These are phyloP conservation scores for Chromoteleia sp. DNA, from an alignment of 2,888 invertebrate species.

Conservation along the genomic window DNA sequence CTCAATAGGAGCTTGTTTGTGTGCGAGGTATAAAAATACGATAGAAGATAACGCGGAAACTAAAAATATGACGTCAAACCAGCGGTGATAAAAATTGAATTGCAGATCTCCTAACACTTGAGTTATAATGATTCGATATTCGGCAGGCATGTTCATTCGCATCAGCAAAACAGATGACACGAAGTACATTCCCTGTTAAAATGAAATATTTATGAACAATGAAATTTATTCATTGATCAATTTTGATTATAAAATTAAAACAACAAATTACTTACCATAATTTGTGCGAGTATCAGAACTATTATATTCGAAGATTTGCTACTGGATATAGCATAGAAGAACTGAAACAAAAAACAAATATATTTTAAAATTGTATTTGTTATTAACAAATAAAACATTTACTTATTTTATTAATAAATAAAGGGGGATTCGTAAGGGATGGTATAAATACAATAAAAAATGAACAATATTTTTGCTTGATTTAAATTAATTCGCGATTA, in stretches of 20 bases:
- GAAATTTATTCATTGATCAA: too few relatives aligned
- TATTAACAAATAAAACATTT: neutral
- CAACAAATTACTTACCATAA: constrained; percentile 91
- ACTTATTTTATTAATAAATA: too few relatives aligned
- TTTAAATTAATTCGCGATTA: neutral
- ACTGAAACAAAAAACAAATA: constrained; percentile 87
- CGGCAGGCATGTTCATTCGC: constrained; percentile 99
- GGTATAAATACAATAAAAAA: too few relatives aligned
- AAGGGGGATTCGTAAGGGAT: too few relatives aligned
- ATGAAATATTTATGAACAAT: too few relatives aligned
- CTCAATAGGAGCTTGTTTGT: constrained; percentile 90
- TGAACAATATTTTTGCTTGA: too few relatives aligned
- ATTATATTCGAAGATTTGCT: constrained; percentile 99
- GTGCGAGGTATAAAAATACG: constrained; percentile 97
- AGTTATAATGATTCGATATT: constrained; percentile 96
- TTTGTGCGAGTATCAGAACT: constrained; percentile 97
- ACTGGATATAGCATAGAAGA: constrained; percentile 99
- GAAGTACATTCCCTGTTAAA: constrained; percentile 97
- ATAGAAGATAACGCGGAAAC: constrained; percentile 98
- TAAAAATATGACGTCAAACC: constrained; percentile 99
- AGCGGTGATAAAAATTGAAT: constrained; percentile 99
- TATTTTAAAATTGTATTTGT: neutral
- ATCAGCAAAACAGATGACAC: constrained; percentile 98
- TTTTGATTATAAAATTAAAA: too few relatives aligned
- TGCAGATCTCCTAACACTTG: constrained; percentile 98